phyloP scores from a whole-genome alignment of 2,888 invertebrate genomes.

The Caenorhabditis wallacei region DNA sequence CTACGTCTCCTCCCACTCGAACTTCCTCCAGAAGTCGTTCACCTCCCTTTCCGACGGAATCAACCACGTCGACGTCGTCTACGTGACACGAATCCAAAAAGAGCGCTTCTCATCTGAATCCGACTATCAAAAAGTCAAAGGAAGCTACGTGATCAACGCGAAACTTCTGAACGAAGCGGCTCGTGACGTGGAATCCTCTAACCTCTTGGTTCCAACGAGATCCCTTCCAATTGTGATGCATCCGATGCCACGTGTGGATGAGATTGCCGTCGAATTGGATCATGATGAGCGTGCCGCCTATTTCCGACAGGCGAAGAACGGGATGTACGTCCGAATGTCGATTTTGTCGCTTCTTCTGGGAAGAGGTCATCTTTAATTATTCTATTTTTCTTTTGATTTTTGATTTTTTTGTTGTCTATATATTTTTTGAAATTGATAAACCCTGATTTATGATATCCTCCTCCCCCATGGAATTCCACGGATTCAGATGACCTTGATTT shows the following conservation, averaged over 20 bases:
- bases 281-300: conserved; percentile 97
- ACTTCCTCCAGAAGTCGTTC: conserved; percentile 86
- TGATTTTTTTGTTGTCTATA: too few relatives aligned
- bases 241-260: conserved; percentile 94
- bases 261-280: conserved; percentile 96
- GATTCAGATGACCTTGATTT: not conserved
- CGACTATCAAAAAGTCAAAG: conserved; percentile 83
- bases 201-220: conserved; percentile 63
- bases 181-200: conserved; percentile 42
- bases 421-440: too few relatives aligned
- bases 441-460: too few relatives aligned
- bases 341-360: conserved; percentile 93
- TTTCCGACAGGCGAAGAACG: conserved; percentile 97
- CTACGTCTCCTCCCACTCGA: conserved; percentile 89
- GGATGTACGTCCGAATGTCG: conserved; percentile 99
- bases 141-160: conserved; percentile 93
- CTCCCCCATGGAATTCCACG: too few relatives aligned
- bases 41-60: conserved; percentile 90
- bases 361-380: conserved; percentile 49
- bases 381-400: not conserved
- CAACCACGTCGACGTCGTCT: conserved; percentile 95
- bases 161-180: conserved; percentile 91
- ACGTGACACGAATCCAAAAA: conserved; percentile 97
- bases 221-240: conserved; percentile 88
- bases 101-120: conserved; percentile 84